Evolutionary conservation across 1,140 invertebrate genomes (phyloP).

Genomic region (Pygmarrhopalites habei): DNA sequence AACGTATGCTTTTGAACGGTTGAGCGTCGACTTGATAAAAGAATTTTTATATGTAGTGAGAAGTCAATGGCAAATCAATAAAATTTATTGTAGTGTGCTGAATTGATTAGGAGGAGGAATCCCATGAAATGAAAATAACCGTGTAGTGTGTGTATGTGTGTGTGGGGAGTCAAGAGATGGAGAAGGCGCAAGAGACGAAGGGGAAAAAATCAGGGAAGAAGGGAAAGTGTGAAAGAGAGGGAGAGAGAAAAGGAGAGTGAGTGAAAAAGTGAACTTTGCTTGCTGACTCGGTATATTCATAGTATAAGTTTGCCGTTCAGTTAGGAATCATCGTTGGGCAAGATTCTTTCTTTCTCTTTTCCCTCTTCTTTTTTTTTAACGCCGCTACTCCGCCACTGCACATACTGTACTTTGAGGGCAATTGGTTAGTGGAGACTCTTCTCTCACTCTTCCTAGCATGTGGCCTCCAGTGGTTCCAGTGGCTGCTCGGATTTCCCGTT

Average conservation of each 20-base stretch:
- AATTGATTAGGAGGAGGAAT: conserved; percentile 34
- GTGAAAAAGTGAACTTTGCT: conserved; percentile 7
- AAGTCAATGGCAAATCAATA: conserved; percentile 37
- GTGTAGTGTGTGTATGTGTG: not conserved
- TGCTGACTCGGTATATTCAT: not conserved
- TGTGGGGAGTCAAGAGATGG: too few species aligned
- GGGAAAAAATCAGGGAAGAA: not conserved
- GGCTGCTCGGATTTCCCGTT: not conserved
- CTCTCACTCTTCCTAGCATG: not conserved
- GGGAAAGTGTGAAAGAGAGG: not conserved
- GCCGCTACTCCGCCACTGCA: too few species aligned
- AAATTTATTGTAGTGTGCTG: conserved; percentile 38
- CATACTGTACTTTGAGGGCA: too few species aligned
- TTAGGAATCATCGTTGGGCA: too few species aligned
- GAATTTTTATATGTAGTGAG: conserved; percentile 9
- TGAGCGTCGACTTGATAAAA: not conserved
- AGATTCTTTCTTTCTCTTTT: too few species aligned
- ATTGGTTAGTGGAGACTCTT: too few species aligned
- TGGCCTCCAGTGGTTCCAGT: not conserved
- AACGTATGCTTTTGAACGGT: conserved; percentile 1
- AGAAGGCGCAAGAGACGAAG: too few species aligned
- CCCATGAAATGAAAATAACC: conserved; percentile 30
- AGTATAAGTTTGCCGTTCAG: too few species aligned
- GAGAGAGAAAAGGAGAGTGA: not conserved
- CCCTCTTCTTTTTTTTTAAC: too few species aligned